A percentile compares a stretch with the other conserved stretches of the same genome.
phyloP scores from a whole-genome alignment of 1,140 invertebrate genomes.

The Agrypnia vestita region DNA sequence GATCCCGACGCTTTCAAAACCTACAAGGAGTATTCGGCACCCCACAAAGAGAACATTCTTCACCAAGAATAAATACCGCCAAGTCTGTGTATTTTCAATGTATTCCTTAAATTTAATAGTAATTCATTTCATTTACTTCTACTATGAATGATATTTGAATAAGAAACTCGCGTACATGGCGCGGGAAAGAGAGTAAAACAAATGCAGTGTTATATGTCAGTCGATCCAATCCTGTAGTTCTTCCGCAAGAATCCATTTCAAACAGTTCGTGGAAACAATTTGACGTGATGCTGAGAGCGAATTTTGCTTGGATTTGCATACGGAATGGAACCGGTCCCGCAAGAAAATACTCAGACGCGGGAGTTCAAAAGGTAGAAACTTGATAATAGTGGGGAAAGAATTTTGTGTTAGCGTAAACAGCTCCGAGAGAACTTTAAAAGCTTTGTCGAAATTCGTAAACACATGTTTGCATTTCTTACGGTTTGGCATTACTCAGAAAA shows the following conservation, averaged over 20 bases:
- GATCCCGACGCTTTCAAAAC: not conserved
- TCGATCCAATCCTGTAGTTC: not conserved
- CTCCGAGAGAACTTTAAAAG: slow-evolving; percentile 6
- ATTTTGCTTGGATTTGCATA: slow-evolving; percentile 26
- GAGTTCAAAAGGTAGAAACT: slow-evolving; percentile 17
- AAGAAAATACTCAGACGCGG: not conserved
- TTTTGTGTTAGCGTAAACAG: not conserved
- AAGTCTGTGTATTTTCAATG: not conserved
- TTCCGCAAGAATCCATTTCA: slow-evolving; percentile 9
- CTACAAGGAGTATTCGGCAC: not conserved
- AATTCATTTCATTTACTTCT: no score
- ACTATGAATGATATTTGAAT: not conserved
- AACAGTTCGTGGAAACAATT: slow-evolving; percentile 22
- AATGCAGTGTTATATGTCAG: slow-evolving; percentile 3
- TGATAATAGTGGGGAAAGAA: not conserved
- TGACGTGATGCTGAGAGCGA: not conserved
- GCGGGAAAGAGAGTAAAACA: not conserved
- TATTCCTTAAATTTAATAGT: not conserved
- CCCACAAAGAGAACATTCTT: not conserved
- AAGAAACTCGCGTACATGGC: not conserved
- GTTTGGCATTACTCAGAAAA: not conserved
- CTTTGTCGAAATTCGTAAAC: not conserved
- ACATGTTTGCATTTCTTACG: not conserved
- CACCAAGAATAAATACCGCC: not conserved
- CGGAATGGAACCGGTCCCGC: slow-evolving; percentile 14